Base-by-base conservation (phyloP, 2,888 invertebrate genomes). In the Carcina quercana region DNA sequence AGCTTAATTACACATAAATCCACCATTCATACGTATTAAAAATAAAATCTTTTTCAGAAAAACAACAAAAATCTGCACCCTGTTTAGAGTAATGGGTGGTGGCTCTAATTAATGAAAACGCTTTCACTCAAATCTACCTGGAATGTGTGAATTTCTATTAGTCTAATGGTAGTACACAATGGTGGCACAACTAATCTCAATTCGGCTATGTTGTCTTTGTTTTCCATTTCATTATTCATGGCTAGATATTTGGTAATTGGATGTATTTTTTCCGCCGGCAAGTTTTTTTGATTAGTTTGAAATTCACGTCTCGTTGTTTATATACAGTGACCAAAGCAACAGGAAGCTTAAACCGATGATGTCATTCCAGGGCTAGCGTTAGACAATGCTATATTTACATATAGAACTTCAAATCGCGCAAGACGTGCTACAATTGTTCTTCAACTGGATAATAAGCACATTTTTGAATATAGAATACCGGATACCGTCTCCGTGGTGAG, bases 11-110 rank as follows among this genome's bases (percentile, higher is more conserved):
- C 56, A 58, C 49, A 40, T 53, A 51, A 50, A 45, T 46, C 57
- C 47, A 28, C 58, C 69, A 70, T 70, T 71, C 53, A 62, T 45
- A 39, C 32, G 53, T 65, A 73, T 74, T 74, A 74, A 73, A 63
- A 68, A 60, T 45, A 51, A 59, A 70, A 66, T 66, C 64, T 50
- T 57, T 74, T n/a, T 71, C 65, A 50, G 50, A 54, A 67, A 71
- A 73, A 61, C 45, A 59, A 53, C 51, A 42, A 40, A n/a, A 42
- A 45, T 53, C 47, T 43, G 50, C 46, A 44, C 40, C 37, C 40
- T 34, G 34, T 35, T 38, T 30, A 38, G 28, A 33, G 35, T 41
- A 30, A 36, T 40, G 55, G 58, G 57, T 43, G 55, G 50, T 45
- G 56, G 45, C 39, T 51, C 41, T 31, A 43, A 52, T 53, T 62